A percentile compares a stretch with the other conserved stretches of the same genome.
These are phyloP conservation scores for Nysson spinosus DNA, from an alignment of 2,888 invertebrate species.

Conservation along the genomic window DNA sequence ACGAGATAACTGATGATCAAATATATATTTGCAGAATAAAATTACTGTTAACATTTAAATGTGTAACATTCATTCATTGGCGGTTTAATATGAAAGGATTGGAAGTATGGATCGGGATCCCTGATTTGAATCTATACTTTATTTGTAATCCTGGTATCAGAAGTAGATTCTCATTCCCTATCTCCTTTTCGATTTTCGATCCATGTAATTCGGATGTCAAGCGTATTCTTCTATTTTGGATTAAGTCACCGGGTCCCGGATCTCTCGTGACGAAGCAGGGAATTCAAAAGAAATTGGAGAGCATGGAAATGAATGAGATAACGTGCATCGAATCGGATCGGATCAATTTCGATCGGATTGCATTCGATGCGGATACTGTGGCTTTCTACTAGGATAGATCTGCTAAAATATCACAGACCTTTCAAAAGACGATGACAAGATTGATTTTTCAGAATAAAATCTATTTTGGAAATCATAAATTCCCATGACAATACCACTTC, in stretches of 20 bases:
- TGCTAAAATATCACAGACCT: slow-evolving; percentile 18
- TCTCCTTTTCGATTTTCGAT: slow-evolving; percentile 23
- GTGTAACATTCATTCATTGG: too few species aligned
- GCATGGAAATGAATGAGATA: slow-evolving; percentile 39
- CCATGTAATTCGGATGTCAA: slow-evolving; percentile 34
- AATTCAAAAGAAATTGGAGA: slow-evolving; percentile 41
- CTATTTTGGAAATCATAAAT: too few species aligned
- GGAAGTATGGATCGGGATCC: background rate
- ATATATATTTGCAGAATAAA: too few species aligned
- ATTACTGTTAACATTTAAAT: too few species aligned
- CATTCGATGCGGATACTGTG: background rate
- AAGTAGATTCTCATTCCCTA: slow-evolving; percentile 25
- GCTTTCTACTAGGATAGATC: background rate
- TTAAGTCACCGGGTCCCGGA: slow-evolving; percentile 25
- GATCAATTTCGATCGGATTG: slow-evolving; percentile 31
- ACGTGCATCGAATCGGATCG: slow-evolving; percentile 26
- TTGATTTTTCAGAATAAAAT: too few species aligned
- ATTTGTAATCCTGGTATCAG: slow-evolving; percentile 37
- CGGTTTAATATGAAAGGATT: background rate
- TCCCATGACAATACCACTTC: too few species aligned
- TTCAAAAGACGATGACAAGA: slow-evolving; percentile 21
- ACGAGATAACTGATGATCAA: too few species aligned
- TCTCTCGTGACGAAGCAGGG: slow-evolving; percentile 16
- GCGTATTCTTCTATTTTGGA: slow-evolving; percentile 26
- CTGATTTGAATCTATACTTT: slow-evolving; percentile 16